Evolutionary conservation across 2,888 invertebrate genomes (phyloP), one percentile per base, ranked within the genome.

Genomic region (Drosophila mettleri): DNA sequence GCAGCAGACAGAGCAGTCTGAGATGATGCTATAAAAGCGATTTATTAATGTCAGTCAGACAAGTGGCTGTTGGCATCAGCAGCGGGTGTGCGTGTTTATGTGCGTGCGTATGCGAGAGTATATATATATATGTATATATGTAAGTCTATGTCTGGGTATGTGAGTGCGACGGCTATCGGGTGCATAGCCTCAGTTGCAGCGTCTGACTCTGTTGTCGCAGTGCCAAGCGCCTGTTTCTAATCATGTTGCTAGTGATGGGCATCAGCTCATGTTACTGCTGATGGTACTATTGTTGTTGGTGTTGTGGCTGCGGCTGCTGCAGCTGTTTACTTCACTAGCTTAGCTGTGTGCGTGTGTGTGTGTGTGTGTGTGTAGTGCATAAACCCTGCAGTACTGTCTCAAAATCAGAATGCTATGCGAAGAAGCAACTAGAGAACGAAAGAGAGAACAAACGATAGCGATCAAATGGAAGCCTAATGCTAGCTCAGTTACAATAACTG

Each of bases 31-130:
- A 74, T 87, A 82, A 82, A 87, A 81, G 78, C 88, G 88, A 86
- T 86, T 86, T 86, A 87, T 86, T 86, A 88, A 86, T 83, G 88
- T 86, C 85, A 86, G 83, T 73, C 79, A 75, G 78, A 83, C 83
- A 82, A 82, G 81, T 86, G 83, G 80, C 69, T 62, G 74, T 62
- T 75, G 80, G 77, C 66, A 77, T 74, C 70, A 61, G 70, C 57
- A 43, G 46, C 33, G 61, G 14, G 31, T 27, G 43, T 43, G 14
- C 33, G 22, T 51, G 12, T 29, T 3, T 24, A 4, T 48, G 22
- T 27, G 33, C n/a, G 18, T 45, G 36, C 34, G 16, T 7, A 10
- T 22, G 54, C 22, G 29, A n/a, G n/a, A n/a, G n/a, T n/a, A n/a
- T n/a, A n/a, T n/a, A n/a, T n/a, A n/a, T n/a, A n/a, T n/a, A n/a